A percentile compares a stretch with the other conserved stretches of the same genome.
These are phyloP conservation scores for Erethizon dorsatum DNA, from an alignment of 2,797 vertebrate genomes.

Conservation along the genomic window DNA sequence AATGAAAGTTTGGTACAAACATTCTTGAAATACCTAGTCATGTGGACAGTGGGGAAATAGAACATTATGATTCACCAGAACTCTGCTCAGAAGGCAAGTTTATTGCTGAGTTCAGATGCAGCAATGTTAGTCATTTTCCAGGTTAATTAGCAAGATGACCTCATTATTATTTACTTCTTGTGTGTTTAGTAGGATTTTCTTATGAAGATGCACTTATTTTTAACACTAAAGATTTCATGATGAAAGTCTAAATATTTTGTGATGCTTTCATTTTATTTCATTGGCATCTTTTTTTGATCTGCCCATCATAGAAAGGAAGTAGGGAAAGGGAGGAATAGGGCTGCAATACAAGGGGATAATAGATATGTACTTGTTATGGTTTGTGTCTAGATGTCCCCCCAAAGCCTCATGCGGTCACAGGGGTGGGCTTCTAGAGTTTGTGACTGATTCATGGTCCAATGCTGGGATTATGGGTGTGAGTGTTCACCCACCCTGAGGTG, in stretches of 20 bases:
- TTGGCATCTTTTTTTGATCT: conserved; percentile 1
- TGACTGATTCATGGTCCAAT: neutral
- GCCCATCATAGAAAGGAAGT: neutral
- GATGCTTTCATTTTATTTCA: conserved; percentile 39
- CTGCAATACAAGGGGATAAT: neutral
- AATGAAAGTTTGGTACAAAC: conserved; percentile 78
- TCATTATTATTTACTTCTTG: conserved; percentile 80
- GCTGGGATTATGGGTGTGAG: neutral
- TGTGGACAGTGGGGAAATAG: conserved; percentile 62
- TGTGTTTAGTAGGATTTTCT: conserved; percentile 76
- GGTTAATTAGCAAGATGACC: conserved; percentile 84
- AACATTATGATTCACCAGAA: conserved; percentile 65
- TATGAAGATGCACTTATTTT: conserved; percentile 79
- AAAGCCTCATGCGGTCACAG: neutral
- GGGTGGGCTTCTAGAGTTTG: neutral
- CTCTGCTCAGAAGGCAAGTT: conserved; percentile 81
- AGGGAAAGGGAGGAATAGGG: fast-evolving
- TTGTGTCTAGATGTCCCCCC: neutral
- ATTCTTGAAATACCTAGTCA: conserved; percentile 67
- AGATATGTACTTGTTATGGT: neutral
- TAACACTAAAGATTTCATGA: conserved; percentile 62
- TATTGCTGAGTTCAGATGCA: conserved; percentile 72
- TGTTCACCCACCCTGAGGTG: neutral
- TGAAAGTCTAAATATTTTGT: conserved; percentile 13
- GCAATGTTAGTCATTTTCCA: conserved; percentile 75